Evolutionary conservation across 2,113 vertebrate genomes (phyloP).

Genomic region (Enhydra lutris): DNA sequence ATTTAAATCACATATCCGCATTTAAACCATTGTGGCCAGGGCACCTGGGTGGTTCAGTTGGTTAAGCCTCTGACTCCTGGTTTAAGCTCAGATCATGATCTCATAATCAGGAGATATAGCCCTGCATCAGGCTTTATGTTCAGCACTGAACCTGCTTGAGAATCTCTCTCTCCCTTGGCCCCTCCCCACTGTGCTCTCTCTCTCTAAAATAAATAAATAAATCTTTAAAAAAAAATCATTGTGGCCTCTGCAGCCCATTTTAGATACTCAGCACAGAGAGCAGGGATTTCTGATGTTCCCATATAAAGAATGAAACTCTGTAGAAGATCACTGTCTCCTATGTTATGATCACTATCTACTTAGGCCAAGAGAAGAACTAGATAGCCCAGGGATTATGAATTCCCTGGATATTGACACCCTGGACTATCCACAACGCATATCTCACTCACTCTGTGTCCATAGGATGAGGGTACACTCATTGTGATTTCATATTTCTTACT

Average conservation of each 20-base stretch:
- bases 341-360: not conserved
- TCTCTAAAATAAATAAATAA: too few relatives aligned
- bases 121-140: too few relatives aligned
- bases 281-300: not conserved
- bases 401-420: not conserved
- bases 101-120: too few relatives aligned
- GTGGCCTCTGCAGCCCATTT: not conserved
- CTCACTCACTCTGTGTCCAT: not conserved
- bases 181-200: too few relatives aligned
- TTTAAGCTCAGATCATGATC: too few relatives aligned
- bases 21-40: not conserved
- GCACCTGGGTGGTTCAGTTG: too few relatives aligned
- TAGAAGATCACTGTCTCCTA: not conserved
- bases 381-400: not conserved
- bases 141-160: too few relatives aligned
- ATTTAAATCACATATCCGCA: not conserved
- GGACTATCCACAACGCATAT: fast-evolving
- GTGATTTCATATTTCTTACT: not conserved
- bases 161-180: too few relatives aligned
- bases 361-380: not conserved
- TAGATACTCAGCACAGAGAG: not conserved
- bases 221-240: not conserved
- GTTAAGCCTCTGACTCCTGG: too few relatives aligned
- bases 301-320: not conserved
- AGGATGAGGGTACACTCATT: not conserved